phyloP scores from a whole-genome alignment of 53 echinoderm and acorn worm species.

The Glandiceps talaboti region DNA sequence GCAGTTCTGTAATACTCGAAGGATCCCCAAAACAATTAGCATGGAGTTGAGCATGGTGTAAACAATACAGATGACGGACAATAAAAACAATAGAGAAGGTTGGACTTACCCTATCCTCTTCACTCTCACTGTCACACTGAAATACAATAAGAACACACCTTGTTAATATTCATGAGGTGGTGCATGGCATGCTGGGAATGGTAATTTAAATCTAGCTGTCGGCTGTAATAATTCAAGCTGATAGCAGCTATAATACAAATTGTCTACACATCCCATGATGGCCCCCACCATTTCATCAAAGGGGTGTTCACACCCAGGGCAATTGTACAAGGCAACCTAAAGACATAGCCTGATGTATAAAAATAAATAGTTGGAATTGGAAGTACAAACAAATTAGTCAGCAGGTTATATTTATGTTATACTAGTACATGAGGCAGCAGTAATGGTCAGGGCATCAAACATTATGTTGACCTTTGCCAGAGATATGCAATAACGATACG shows the following conservation, averaged over 20 bases:
- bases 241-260: not conserved
- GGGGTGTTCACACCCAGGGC: not conserved
- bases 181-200: not conserved
- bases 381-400: too few species aligned
- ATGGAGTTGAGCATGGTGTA: not conserved
- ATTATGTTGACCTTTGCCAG: too few species aligned
- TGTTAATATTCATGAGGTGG: not conserved
- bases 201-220: not conserved
- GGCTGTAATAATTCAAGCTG: not conserved
- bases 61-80: not conserved
- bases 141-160: not conserved
- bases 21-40: not conserved
- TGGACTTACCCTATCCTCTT: not conserved
- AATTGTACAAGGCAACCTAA: too few species aligned
- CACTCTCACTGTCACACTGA: not conserved
- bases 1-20: not conserved
- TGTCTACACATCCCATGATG: not conserved
- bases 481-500: too few species aligned
- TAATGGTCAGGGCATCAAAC: too few species aligned
- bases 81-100: not conserved
- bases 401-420: too few species aligned
- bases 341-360: too few species aligned
- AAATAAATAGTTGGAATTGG: too few species aligned
- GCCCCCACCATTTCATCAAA: not conserved
- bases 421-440: too few species aligned